Evolutionary conservation across 2,888 invertebrate genomes (phyloP).

Genomic region (Drosophila prostipennis): DNA sequence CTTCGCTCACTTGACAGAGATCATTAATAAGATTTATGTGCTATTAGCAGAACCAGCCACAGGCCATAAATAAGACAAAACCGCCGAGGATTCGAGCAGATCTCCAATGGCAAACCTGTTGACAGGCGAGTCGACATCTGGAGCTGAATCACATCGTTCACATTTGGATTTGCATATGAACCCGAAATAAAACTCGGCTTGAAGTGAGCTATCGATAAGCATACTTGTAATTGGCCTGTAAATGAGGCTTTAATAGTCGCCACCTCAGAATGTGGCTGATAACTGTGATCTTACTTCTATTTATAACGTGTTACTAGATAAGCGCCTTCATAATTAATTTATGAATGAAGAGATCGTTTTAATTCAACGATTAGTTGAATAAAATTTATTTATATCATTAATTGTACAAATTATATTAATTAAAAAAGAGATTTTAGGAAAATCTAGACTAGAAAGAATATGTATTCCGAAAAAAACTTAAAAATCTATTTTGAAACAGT

Average conservation of each 20-base stretch:
- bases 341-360: background rate
- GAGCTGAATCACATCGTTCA: slow-evolving; percentile 25
- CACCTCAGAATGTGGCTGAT: slow-evolving; percentile 18
- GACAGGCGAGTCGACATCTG: slow-evolving; percentile 63
- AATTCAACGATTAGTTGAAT: no score
- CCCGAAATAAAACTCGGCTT: background rate
- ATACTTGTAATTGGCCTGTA: slow-evolving; percentile 34
- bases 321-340: background rate
- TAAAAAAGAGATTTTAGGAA: no score
- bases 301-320: background rate
- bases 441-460: no score
- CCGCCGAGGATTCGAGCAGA: slow-evolving; percentile 35
- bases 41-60: slow-evolving; percentile 80
- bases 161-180: background rate
- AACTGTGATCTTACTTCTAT: background rate
- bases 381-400: no score
- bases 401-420: no score
- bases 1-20: slow-evolving; percentile 76
- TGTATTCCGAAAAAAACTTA: no score
- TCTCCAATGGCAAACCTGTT: slow-evolving; percentile 60
- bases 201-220: slow-evolving; percentile 25
- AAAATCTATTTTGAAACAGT: no score
- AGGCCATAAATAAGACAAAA: slow-evolving; percentile 74
- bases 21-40: slow-evolving; percentile 82
- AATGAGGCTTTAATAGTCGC: slow-evolving; percentile 15